These are phyloP conservation scores for Colletes latitarsis DNA, from an alignment of 1,140 invertebrate genomes.

Conservation along the genomic window DNA sequence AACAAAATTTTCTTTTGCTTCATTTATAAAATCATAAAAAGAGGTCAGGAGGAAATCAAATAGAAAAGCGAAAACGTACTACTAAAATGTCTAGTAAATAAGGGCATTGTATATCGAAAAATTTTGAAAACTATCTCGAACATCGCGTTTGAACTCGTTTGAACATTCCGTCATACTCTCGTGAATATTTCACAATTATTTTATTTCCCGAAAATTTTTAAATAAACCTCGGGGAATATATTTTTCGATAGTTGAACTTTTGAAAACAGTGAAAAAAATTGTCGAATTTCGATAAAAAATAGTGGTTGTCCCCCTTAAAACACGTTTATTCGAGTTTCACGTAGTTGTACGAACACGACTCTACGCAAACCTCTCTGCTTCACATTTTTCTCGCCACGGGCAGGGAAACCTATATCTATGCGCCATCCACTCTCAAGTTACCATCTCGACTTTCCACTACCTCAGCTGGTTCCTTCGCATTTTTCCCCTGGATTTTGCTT, in stretches of 20 bases:
- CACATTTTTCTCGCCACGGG: slow-evolving; percentile 57
- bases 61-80: too few relatives aligned
- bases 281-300: slow-evolving; percentile 19
- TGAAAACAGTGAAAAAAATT: neutral
- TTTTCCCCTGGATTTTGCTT: slow-evolving; percentile 43
- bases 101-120: too few relatives aligned
- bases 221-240: too few relatives aligned
- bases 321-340: slow-evolving; percentile 15
- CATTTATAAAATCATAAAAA: too few relatives aligned
- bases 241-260: neutral
- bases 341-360: slow-evolving; percentile 19
- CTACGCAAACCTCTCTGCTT: slow-evolving; percentile 52
- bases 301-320: neutral
- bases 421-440: slow-evolving; percentile 57
- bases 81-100: too few relatives aligned
- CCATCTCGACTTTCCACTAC: slow-evolving; percentile 55
- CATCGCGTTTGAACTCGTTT: too few relatives aligned
- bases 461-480: slow-evolving; percentile 48
- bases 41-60: too few relatives aligned
- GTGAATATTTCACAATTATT: too few relatives aligned
- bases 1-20: too few relatives aligned
- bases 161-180: too few relatives aligned
- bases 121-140: too few relatives aligned
- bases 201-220: too few relatives aligned
- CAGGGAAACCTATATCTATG: slow-evolving; percentile 49